phyloP scores from a whole-genome alignment of 1,140 invertebrate genomes.

The Papilio polytes region DNA sequence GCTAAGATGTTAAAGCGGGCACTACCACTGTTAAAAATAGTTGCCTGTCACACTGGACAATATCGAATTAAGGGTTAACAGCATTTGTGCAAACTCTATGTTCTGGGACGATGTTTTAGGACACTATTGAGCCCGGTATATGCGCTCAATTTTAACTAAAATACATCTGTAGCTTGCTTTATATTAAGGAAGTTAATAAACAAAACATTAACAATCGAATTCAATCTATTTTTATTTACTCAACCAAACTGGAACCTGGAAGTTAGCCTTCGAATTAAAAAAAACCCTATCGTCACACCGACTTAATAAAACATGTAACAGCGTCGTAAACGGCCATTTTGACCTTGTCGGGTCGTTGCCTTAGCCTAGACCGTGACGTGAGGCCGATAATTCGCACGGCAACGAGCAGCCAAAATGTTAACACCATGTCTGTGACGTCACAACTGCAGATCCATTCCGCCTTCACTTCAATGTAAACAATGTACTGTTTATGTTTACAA shows the following conservation, averaged over 20 bases:
- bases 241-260: constrained; percentile 21
- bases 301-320: constrained; percentile 59
- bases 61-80: too few species aligned
- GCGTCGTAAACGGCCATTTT: constrained; percentile 63
- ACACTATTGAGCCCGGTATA: too few species aligned
- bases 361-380: constrained; percentile 59
- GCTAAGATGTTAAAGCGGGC: too few species aligned
- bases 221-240: constrained; percentile 9
- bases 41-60: too few species aligned
- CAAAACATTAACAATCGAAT: not conserved
- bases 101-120: too few species aligned
- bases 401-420: constrained; percentile 39
- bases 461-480: constrained; percentile 25
- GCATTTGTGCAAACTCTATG: too few species aligned
- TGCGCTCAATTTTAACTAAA: too few species aligned
- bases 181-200: not conserved
- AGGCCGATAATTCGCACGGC: constrained; percentile 48
- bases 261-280: constrained; percentile 44
- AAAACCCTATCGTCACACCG: constrained; percentile 54
- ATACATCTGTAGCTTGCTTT: too few species aligned
- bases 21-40: too few species aligned
- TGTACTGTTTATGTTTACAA: constrained; percentile 19
- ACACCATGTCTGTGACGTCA: constrained; percentile 30
- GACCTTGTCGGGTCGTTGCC: constrained; percentile 70
- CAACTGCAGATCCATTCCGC: constrained; percentile 21